phyloP scores from a whole-genome alignment of 2,888 invertebrate species.

The Cerastis rubricosa region DNA sequence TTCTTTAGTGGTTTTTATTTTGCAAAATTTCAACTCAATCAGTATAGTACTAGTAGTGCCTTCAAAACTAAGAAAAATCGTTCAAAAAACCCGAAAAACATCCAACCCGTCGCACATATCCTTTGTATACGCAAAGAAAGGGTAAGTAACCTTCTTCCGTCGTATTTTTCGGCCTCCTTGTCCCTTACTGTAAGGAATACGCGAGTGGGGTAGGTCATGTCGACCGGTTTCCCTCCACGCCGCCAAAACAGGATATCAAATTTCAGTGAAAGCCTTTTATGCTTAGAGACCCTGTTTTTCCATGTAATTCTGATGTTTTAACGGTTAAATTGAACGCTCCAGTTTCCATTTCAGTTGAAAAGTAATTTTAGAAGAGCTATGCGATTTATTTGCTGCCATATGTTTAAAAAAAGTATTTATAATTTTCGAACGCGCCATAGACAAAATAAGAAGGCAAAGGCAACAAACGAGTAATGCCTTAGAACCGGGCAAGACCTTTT shows the following conservation, averaged over 20 bases:
- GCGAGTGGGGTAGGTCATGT: constrained; percentile 63
- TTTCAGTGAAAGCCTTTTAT: constrained; percentile 65
- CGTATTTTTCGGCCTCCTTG: constrained; percentile 43
- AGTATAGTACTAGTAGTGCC: background rate
- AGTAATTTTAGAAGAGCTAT: background rate
- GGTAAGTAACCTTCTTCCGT: constrained; percentile 36
- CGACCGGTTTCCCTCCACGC: constrained; percentile 59
- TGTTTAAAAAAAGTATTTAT: constrained; percentile 31
- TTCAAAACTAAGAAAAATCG: background rate
- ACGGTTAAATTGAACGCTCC: background rate
- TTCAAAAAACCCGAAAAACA: background rate
- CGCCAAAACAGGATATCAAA: constrained; percentile 60
- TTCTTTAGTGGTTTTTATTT: background rate
- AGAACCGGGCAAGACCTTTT: constrained; percentile 69
- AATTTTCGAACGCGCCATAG: constrained; percentile 61
- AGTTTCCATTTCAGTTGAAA: background rate
- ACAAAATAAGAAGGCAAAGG: constrained; percentile 65
- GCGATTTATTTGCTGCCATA: constrained; percentile 6
- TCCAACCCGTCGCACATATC: background rate
- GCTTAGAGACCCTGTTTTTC: background rate
- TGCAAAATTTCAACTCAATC: background rate
- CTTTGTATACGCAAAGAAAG: constrained; percentile 25
- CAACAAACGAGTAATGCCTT: constrained; percentile 66
- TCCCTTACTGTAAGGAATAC: constrained; percentile 48
- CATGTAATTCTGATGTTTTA: background rate